Percentiles rank a stretch among this genome's conserved stretches.
These are phyloP conservation scores for Epinotia demarniana DNA, from an alignment of 2,888 invertebrate genomes.

Conservation along the genomic window DNA sequence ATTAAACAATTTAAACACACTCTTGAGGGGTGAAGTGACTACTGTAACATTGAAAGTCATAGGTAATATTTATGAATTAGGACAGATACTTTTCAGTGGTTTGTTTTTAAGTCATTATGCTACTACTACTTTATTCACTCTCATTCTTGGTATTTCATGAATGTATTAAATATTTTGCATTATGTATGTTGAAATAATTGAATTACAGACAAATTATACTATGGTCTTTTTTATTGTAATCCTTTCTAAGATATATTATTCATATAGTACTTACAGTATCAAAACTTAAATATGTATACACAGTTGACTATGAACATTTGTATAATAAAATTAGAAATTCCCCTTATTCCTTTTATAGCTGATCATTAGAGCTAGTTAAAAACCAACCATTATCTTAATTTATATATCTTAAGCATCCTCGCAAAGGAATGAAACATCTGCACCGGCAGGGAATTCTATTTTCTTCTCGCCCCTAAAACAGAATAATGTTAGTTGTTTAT, in stretches of 20 bases:
- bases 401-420: slow-evolving; percentile 48
- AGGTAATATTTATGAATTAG: slow-evolving; percentile 9
- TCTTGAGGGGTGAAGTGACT: slow-evolving; percentile 25
- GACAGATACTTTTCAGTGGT: slow-evolving; percentile 10
- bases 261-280: background rate
- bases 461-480: slow-evolving; percentile 82
- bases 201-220: slow-evolving; percentile 23
- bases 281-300: background rate
- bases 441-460: slow-evolving; percentile 80
- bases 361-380: background rate
- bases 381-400: background rate
- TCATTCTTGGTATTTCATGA: background rate
- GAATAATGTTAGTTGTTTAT: slow-evolving; percentile 28
- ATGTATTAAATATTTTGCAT: slow-evolving; percentile 6
- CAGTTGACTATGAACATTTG: background rate
- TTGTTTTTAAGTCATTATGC: background rate
- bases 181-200: slow-evolving; percentile 20
- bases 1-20: slow-evolving; percentile 9
- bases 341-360: background rate
- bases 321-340: background rate
- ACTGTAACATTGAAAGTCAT: slow-evolving; percentile 5
- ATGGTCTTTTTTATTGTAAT: slow-evolving; percentile 10
- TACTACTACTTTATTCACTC: background rate
- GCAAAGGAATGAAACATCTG: slow-evolving; percentile 86
- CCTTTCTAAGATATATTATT: background rate